phyloP scores from a whole-genome alignment of 2,113 vertebrate species.

The Acinonyx jubatus region DNA sequence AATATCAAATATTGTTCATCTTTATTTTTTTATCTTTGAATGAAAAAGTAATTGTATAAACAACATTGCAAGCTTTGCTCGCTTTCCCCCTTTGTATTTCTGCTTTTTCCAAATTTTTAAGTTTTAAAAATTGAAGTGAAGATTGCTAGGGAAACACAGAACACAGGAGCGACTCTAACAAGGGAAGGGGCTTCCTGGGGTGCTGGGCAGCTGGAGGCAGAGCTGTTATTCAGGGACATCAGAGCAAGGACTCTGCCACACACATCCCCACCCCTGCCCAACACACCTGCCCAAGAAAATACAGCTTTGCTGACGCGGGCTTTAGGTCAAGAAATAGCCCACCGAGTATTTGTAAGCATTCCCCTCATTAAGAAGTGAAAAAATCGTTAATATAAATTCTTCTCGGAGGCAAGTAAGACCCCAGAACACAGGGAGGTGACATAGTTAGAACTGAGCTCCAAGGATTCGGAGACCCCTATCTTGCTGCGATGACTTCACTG shows the following conservation, averaged over 20 bases:
- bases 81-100: neutral
- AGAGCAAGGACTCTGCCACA: neutral
- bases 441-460: rapidly evolving
- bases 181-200: neutral
- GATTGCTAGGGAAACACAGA: neutral
- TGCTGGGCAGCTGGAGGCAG: neutral
- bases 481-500: rapidly evolving
- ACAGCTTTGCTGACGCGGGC: neutral
- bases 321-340: neutral
- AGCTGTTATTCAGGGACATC: neutral
- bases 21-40: neutral
- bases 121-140: neutral
- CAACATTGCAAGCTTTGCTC: neutral
- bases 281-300: neutral
- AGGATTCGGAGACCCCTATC: neutral
- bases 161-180: neutral
- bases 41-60: neutral
- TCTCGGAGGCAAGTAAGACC: neutral
- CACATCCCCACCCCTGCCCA: neutral
- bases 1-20: neutral
- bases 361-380: neutral
- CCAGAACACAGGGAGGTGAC: neutral
- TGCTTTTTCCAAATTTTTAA: neutral
- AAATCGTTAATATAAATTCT: neutral
- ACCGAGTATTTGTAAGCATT: neutral